Evolutionary conservation across 1,140 invertebrate species (phyloP), one percentile per base, ranked within the genome.

Genomic region (Holotrichia oblita): DNA sequence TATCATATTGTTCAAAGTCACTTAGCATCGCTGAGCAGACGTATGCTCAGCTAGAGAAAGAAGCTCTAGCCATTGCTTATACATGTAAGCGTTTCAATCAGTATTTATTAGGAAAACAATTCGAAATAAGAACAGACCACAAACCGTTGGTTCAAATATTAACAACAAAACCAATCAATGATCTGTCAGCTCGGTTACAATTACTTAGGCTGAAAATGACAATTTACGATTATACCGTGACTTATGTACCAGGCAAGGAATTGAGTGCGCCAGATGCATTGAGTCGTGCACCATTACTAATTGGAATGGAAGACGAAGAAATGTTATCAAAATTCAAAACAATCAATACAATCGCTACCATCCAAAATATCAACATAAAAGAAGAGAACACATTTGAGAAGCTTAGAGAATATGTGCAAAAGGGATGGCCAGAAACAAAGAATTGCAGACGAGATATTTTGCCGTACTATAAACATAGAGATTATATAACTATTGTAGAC

Each of bases 71-170:
- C 10, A 48, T 48, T n/a, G n/a, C n/a, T n/a, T 44, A 44, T 44
- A 44, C 61, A 27, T 69, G 61, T 22, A 27, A 69, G 24, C 8
- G 12, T 10, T 27, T 69, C 61, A 27, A 69, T 4, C 61, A 69
- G 61, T 55, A n/a, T 27, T 2, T 69, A 27, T 69, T 17, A 69
- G 61, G 61, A 22, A 69, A 69, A 69, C 61, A 69, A 69, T 69
- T 69, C 17, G 20, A 24, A 69, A 69, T 69, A 6, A 34, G 20
- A 69, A 69, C 61, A 34, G 14, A 55, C 6, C 48, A 55, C 17
- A 55, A 55, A 55, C 48, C 48, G 12, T 55, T 55, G 17, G 17
- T 20, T 6, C 12, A 14, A 20, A 55, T 55, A 55, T 20, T 55
- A n/a, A 20, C 48, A 20, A 55, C 48, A 2, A 55, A 55, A 55